Evolutionary conservation across 2,797 vertebrate genomes (phyloP), one percentile per base, ranked within the genome.

Genomic region (Sparidentex hasta): DNA sequence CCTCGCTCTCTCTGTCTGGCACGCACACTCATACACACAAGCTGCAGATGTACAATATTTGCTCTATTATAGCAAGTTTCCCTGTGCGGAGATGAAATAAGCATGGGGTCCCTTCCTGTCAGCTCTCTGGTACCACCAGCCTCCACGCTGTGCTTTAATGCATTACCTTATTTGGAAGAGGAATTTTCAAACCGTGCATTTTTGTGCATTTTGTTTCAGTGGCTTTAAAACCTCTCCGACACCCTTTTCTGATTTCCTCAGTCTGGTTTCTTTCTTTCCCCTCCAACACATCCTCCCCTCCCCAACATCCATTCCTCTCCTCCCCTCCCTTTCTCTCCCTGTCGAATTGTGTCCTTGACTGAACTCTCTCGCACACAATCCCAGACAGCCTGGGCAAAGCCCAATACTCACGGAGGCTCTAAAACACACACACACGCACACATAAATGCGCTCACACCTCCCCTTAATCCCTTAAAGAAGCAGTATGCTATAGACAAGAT

Each of bases 341-440:
- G 86, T 88, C 85, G 82, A 92, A 88, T 87, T 78, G 88, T 93
- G 92, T 94, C 94, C 93, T 93, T 88, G 85, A 85, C 82, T 94
- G 92, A 94, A 94, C 93, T 91, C 90, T 54, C 81, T 77, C 18
- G 76, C 88, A 88, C 87, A 56, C 87, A 91, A 81, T 88, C 85
- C 85, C 92, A 93, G 90, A 93, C 91, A 88, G 87, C 83, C 88
- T 88, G 81, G 83, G 89, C 86, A 87, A 81, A 91, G 73, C 83
- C 89, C 89, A 86, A 85, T 70, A 82, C 81, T 87, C 77, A 73
- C 25, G 55, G 80, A 88, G 76, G 74, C 83, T 90, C 80, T 85
- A 71, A 87, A 85, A 67, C 68, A 66, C 71, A 77, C 56, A 41
- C 76, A 71, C 71, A 54, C 71, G 48, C 63, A 57, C 80, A 76